Evolutionary conservation across 2,888 invertebrate genomes (phyloP).

Genomic region (Anthoptus insignis): DNA sequence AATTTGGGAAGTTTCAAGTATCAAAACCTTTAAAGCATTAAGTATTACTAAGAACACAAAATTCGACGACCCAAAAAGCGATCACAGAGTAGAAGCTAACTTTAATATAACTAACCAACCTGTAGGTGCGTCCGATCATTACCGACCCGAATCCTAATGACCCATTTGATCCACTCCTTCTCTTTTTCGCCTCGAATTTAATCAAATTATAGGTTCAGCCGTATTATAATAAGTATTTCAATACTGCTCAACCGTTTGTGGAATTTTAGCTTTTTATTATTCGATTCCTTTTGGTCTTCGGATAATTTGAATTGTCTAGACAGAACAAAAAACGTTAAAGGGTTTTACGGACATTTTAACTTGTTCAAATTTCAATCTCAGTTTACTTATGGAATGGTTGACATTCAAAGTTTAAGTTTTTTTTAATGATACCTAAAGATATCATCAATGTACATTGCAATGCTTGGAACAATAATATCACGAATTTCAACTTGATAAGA

Average conservation of each 20-base stretch:
- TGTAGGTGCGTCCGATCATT: constrained; percentile 76
- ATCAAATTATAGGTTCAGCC: constrained; percentile 86
- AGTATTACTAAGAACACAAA: no score
- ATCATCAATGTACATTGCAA: no score
- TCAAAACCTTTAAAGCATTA: no score
- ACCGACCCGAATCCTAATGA: constrained; percentile 84
- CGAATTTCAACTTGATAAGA: constrained; percentile 32
- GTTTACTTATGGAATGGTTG: neutral
- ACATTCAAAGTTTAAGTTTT: no score
- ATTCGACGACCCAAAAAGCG: constrained; percentile 9
- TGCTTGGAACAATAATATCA: neutral
- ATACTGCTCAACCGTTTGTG: constrained; percentile 80
- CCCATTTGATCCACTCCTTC: constrained; percentile 78
- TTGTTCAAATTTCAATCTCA: neutral
- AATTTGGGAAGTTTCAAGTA: no score
- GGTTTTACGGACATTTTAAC: constrained; percentile 38
- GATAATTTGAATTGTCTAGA: constrained; percentile 82
- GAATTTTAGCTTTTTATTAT: constrained; percentile 83
- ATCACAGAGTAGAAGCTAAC: constrained; percentile 63
- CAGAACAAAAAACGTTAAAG: constrained; percentile 67
- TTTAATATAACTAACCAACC: constrained; percentile 79
- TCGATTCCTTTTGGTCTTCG: constrained; percentile 73
- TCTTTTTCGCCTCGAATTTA: constrained; percentile 81
- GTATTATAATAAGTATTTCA: constrained; percentile 83
- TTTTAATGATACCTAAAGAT: no score